Evolutionary conservation across 2,113 vertebrate species (phyloP).

Genomic region (Sceloporus tristichus): DNA sequence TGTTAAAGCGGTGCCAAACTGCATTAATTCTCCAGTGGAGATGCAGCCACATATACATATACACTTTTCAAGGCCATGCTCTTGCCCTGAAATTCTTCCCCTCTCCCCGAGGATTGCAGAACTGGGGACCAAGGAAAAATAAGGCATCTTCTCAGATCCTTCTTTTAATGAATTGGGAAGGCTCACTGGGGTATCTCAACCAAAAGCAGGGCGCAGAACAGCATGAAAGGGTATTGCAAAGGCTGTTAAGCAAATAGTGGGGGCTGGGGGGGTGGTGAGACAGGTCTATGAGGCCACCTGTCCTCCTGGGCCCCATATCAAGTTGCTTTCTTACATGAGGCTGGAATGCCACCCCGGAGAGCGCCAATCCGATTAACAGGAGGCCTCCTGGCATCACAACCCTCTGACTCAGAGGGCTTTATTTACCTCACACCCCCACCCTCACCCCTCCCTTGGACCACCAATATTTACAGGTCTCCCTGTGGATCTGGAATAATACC

Average conservation of each 20-base stretch:
- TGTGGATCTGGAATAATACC: constrained; percentile 48
- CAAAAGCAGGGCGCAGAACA: neutral
- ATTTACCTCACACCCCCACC: constrained; percentile 56
- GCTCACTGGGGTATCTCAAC: neutral
- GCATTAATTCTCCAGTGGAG: too few relatives aligned
- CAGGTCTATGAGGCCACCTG: neutral
- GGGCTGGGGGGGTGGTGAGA: neutral
- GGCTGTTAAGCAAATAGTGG: neutral
- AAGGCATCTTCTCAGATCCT: neutral
- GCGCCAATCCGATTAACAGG: constrained; percentile 53
- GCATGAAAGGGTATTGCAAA: neutral
- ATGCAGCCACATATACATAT: too few relatives aligned
- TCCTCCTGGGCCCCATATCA: neutral
- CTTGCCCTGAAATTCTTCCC: too few relatives aligned
- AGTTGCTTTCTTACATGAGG: constrained; percentile 22
- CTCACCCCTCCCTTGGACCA: constrained; percentile 6
- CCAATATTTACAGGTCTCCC: constrained; percentile 64
- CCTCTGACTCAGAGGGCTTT: constrained; percentile 55
- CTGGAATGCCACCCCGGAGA: neutral
- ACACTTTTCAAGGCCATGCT: too few relatives aligned
- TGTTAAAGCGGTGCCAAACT: too few relatives aligned
- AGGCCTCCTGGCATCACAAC: constrained; percentile 24
- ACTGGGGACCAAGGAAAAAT: neutral
- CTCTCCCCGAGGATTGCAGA: too few relatives aligned
- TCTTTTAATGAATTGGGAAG: neutral